Evolutionary conservation across 2,888 invertebrate genomes (phyloP).

Genomic region (Malthinus flaveolus): DNA sequence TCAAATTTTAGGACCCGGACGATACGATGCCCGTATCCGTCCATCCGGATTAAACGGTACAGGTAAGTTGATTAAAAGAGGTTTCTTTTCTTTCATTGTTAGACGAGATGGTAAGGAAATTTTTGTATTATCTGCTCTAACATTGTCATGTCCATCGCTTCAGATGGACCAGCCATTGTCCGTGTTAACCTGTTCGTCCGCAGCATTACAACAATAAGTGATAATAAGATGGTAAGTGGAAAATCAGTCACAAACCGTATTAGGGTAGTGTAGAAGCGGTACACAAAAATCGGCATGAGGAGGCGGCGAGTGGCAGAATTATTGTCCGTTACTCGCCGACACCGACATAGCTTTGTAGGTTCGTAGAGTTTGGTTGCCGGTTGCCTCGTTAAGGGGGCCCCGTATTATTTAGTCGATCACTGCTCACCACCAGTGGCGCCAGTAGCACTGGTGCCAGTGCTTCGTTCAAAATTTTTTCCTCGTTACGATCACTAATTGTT

Average conservation of each 20-base stretch:
- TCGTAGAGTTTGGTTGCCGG: slow-evolving; percentile 51
- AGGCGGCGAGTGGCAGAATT: slow-evolving; percentile 38
- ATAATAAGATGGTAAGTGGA: slow-evolving; percentile 97
- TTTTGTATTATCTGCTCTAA: too few species aligned
- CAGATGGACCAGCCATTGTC: slow-evolving; percentile 96
- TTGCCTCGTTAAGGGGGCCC: slow-evolving; percentile 45
- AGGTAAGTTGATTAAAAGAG: slow-evolving; percentile 64
- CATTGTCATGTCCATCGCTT: slow-evolving; percentile 51
- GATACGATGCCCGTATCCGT: slow-evolving; percentile 90
- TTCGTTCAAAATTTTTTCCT: slow-evolving; percentile 42
- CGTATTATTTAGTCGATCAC: slow-evolving; percentile 35
- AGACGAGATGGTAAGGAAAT: slow-evolving; percentile 19
- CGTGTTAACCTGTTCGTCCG: slow-evolving; percentile 97
- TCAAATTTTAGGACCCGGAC: slow-evolving; percentile 86
- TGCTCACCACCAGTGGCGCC: slow-evolving; percentile 32
- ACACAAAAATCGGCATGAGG: slow-evolving; percentile 50
- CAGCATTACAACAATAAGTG: slow-evolving; percentile 98
- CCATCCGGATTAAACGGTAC: slow-evolving; percentile 93
- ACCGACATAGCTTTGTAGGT: slow-evolving; percentile 50
- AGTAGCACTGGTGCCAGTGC: slow-evolving; percentile 46
- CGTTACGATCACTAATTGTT: slow-evolving; percentile 44
- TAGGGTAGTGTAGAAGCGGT: slow-evolving; percentile 52
- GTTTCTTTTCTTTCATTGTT: slow-evolving; percentile 28
- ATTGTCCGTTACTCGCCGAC: slow-evolving; percentile 34
- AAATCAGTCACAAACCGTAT: slow-evolving; percentile 44